Base-by-base conservation (phyloP, 2,797 vertebrate species). In the Cirrhinus molitorella region DNA sequence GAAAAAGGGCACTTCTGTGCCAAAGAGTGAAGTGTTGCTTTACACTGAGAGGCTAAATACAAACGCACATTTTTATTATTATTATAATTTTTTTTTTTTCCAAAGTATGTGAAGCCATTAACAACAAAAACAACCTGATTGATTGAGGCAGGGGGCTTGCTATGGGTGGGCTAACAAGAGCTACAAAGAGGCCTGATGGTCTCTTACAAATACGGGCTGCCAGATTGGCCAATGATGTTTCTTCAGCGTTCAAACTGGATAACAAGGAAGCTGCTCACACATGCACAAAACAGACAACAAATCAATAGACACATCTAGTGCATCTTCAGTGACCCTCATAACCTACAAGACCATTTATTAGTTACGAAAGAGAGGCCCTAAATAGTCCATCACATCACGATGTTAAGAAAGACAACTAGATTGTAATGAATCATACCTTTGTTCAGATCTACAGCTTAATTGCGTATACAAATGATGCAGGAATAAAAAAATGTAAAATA, bases 291-390 rank as follows among this genome's bases (percentile, higher is more conserved):
- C 88, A 89, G 87, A 88, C 87, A 89, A 87, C 67, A 89, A 63
- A 93, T 93, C 90, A 91, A 88, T 88, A 89, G 74, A 78, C 72
- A 77, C 19, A 79, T 68, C 88, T 86, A 91, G 88, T 92, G 89
- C 87, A 82, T 71, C 51, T 59, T 71, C 51, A 31, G 34, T 59
- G 51, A 80, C 23, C 79, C 17, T 55, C 3, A 34, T 81, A 9
- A 47, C 37, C 16, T 10, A 61, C 67, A 23, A 45, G 25, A 14
- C 67, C 40, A 12, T 61, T 43, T 72, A 61, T 45, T 71, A 34
- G 40, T 59, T 59, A 34, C 1, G 0, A 71, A 71, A 72, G n/a
- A 47, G 5, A 61, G 25, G 53, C 25, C 9, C 31, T 61, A 71
- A 80, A 80, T 51, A 70, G 53, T 81, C 8, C 0, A 45, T 61